Base-by-base conservation (phyloP, 1,140 invertebrate genomes). In the Ips typographus region DNA sequence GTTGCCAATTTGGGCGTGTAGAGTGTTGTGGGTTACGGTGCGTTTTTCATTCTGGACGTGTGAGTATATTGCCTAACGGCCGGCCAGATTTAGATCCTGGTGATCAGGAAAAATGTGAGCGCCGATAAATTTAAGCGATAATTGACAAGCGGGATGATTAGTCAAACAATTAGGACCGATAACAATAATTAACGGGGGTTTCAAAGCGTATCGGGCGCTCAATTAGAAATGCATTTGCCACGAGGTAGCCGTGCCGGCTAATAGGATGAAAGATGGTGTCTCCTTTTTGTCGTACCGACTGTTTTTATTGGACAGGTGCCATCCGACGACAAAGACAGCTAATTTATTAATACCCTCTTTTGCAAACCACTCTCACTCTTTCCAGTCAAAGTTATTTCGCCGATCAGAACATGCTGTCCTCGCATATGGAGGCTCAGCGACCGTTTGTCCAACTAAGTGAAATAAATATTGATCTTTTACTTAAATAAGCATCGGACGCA, bases 401-500 rank as follows among this genome's bases (percentile, higher is more conserved):
- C 8, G 37, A 55, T 37, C 37, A 37, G 8, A 42, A 59, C 57
- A 59, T 40, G 38, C 57, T 59, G 57, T 8, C 57, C 8, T n/a
- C 57, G 57, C 38, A 59, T 40, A 56, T 40, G 39, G 39, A 55
- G 5, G 37, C 37, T 55, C 53, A 2, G 40, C 40, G 41, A 59
- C 5, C 57, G 41, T 59, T 59, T 59, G 57, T 59, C 57, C 57
- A 59, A 59, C 57, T 59, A 59, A 59, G 57, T 59, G 57, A 59
- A 59, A 59, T 59, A 6, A 59, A 59, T 59, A 59, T 59, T 59
- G 39, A 42, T 41, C 57, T 59, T 59, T 59, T 59, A 59, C 57
- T 59, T 59, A 59, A 59, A 59, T 59, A 42, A 59, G 57, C 57
- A 38, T 38, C 57, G 57, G 57, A 59, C 57, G 38, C 40, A 40